A percentile compares a stretch with the other conserved stretches of the same genome.
Evolutionary conservation across 2,888 invertebrate species (phyloP).

Genomic region (Colletes collaris): DNA sequence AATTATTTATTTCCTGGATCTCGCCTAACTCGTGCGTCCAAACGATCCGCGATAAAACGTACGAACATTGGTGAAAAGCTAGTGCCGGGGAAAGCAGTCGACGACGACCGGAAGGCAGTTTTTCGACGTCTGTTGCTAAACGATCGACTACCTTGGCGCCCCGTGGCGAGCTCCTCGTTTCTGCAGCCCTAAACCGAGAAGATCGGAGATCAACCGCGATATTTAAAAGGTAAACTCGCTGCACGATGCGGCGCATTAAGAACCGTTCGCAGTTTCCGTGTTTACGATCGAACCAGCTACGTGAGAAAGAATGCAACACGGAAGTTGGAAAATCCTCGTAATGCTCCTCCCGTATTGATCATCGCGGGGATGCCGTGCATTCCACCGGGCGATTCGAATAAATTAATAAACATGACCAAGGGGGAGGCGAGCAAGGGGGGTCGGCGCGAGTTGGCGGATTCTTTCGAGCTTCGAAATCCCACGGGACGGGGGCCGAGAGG

Average conservation of each 20-base stretch:
- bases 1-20: constrained; percentile 41
- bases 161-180: no score
- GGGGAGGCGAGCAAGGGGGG: constrained; percentile 1
- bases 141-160: no score
- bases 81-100: no score
- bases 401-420: constrained; percentile 72
- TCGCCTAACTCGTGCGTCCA: not conserved
- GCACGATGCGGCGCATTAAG: constrained; percentile 27
- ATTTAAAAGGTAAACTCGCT: not conserved
- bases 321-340: constrained; percentile 38
- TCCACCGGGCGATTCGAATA: constrained; percentile 42
- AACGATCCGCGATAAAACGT: constrained; percentile 5
- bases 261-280: constrained; percentile 27
- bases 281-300: constrained; percentile 42
- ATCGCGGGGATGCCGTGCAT: constrained; percentile 32
- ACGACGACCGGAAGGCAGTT: no score
- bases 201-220: not conserved
- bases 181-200: not conserved
- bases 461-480: constrained; percentile 32
- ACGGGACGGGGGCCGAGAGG: constrained; percentile 10
- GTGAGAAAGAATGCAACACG: constrained; percentile 64
- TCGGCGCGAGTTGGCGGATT: constrained; percentile 3
- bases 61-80: no score
- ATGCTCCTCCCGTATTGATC: constrained; percentile 32
- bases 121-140: no score